Base-by-base conservation (phyloP, 2,113 vertebrate species). In the Ictidomys tridecemlineatus region DNA sequence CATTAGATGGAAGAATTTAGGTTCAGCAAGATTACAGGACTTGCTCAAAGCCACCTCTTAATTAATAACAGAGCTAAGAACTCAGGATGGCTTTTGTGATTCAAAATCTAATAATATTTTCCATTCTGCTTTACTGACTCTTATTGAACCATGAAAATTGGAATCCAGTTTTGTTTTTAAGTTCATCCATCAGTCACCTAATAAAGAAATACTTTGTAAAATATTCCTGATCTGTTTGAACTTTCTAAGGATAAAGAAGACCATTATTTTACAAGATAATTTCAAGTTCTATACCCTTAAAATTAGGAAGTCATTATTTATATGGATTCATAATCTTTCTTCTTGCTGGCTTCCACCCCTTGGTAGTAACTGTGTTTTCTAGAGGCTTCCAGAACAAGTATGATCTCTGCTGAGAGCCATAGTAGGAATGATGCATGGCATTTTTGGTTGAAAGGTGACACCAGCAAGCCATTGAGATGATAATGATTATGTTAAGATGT, bases 31-130 rank as follows among this genome's bases (percentile, higher is more conserved):
- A 17, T 37, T 77, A 28, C 10, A 8, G 28, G 17, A 53, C 42
- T 76, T 73, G 65, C 10, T 78, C 20, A 58, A 84, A 67, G 34
- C 28, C 72, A 83, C 22, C 26, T 78, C 34, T 53, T 87, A 84
- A 95, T 67, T 93, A 91, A 88, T 73, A 94, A 77, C n/a, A 18
- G n/a, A 94, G 48, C 4, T 45, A 74, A 8, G 39, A 67, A 94
- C 11, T 80, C 37, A 80, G 9, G 16, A 73, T 24, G n/a, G 11
- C 22, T 78, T 89, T 93, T 85, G 69, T 93, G 56, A 85, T 45
- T 76, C 61, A 79, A 90, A 87, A 72, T 45, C 4, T 76, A 76
- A 63, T 20, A 58, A 22, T 58, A 20, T 22, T 91, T 82, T 92
- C 32, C 24, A 56, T 30, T 87, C 30, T 82, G 5, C 20, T 92